Evolutionary conservation across 2,888 invertebrate genomes (phyloP), one percentile per base, ranked within the genome.

Genomic region (Lochmaea crataegi): DNA sequence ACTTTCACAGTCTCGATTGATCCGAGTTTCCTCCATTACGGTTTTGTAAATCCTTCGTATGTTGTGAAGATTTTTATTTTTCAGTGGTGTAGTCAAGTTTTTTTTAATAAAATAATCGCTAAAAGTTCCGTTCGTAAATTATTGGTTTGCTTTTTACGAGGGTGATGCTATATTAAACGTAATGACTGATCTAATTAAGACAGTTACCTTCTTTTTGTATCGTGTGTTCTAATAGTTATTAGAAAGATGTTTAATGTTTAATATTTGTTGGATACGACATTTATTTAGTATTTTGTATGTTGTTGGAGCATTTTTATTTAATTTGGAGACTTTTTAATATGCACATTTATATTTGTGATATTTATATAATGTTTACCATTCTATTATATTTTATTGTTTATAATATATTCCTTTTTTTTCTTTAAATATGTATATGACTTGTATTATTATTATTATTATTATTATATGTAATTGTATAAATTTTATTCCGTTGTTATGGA

Each of bases 401-500:
- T 75, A 71, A 73, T 71, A 76, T 73, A 78, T 75, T 68, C 42
- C 58, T 67, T 65, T 70, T 63, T 12, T 42, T 42, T 12, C 26
- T 51, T 73, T 72, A 68, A 67, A 69, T 72, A 69, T 73, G 71
- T 72, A 72, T 77, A 74, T 75, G 67, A 67, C 56, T 70, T 74
- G 72, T 77, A 72, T 61, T 73, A 78, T 79, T 80, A 77, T 79
- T n/a, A n/a, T n/a, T 70, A 72, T 70, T 77, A 72, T 61, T 73
- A 78, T 79, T 80, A 77, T 79, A 75, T 78, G 63, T 69, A 69
- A 76, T 75, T 80, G 79, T 79, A 80, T 80, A 81, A 78, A 81
- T 80, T 80, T 79, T 79, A 80, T 81, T 80, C 76, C 78, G 78
- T 78, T 80, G 80, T 80, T 80, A 80, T 69, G 41, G 68, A 69